Evolutionary conservation across 2,113 vertebrate species (phyloP), one percentile per base, ranked within the genome.

Genomic region (Rattus rattus): DNA sequence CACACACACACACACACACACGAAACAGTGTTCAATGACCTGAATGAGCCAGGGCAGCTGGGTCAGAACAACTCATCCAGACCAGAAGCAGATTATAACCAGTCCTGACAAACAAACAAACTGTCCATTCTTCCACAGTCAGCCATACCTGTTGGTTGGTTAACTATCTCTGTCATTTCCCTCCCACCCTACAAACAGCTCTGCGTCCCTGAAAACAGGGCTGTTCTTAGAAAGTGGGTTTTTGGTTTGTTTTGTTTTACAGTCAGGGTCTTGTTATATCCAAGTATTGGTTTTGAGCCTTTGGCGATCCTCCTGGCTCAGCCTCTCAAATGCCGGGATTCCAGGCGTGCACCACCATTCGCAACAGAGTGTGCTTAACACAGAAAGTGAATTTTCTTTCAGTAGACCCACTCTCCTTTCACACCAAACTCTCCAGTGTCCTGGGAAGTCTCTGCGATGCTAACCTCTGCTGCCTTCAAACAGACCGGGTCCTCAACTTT

Each of bases 51-150:
- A 36, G 72, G 90, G 84, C 61, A 72, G 12, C 43, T 13, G 33
- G 65, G 93, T 97, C 94, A 97, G 80, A 92, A 67, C 73, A 65
- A 96, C 69, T 59, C 30, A 61, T 81, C 33, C 43, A 63, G n/a
- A 30, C 33, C 0, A 3, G 75, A 94, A 95, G 72, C 85, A 47
- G 39, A n/a, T 88, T 79, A 92, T 61, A 81, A 95, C 81, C 73
- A 54, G 47, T 65, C 65, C 12, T 47, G 73, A 47, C 54, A 91
- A 92, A 92, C 69, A 87, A 88, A 92, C 16, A 93, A 90, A 83
- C 5, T 13, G 28, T 33, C 30, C 13, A 0, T 33, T 69, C 67
- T 91, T 47, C 70, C 75, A 67, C 54, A 91, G 59, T 36, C 54
- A 39, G 76, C 92, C 36, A 36, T 7, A 61, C 69, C 84, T 90